Evolutionary conservation across 2,888 invertebrate species (phyloP).

Genomic region (Baccha elongata): DNA sequence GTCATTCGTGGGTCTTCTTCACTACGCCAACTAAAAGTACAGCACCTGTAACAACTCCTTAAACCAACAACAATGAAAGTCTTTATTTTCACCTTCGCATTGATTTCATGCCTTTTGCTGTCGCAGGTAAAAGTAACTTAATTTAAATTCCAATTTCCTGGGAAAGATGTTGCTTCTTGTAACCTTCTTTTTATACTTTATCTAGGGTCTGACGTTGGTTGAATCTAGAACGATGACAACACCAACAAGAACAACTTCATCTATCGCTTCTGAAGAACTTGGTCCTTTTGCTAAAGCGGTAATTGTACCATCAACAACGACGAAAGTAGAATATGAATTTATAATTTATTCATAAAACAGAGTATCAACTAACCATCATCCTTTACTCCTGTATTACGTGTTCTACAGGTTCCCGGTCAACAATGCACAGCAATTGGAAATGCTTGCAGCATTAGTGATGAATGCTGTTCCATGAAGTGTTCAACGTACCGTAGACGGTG

Average conservation of each 20-base stretch:
- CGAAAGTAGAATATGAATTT: conserved; percentile 58
- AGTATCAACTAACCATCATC: conserved; percentile 19
- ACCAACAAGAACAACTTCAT: background rate
- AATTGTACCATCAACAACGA: background rate
- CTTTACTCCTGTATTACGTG: background rate
- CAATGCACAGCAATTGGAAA: conserved; percentile 40
- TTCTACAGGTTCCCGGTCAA: conserved; percentile 21
- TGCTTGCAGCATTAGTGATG: conserved; percentile 30
- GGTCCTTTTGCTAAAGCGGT: conserved; percentile 20
- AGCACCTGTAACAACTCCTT: background rate
- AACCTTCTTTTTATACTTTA: conserved; percentile 11
- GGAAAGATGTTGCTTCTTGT: conserved; percentile 39
- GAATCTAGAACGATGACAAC: background rate
- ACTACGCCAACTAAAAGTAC: background rate
- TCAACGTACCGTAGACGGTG: conserved; percentile 36
- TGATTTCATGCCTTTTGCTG: conserved; percentile 64
- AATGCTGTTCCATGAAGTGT: conserved; percentile 57
- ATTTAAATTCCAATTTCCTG: conserved; percentile 69
- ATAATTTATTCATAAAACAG: conserved; percentile 33
- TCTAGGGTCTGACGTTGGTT: conserved; percentile 18
- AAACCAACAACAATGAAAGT: conserved; percentile 46
- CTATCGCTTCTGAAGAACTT: conserved; percentile 10
- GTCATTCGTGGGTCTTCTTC: conserved; percentile 21
- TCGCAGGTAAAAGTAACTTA: conserved; percentile 63
- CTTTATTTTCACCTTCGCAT: conserved; percentile 59